A percentile compares a stretch with the other conserved stretches of the same genome.
phyloP scores from a whole-genome alignment of 1,140 invertebrate genomes.

The Forficula auricularia region DNA sequence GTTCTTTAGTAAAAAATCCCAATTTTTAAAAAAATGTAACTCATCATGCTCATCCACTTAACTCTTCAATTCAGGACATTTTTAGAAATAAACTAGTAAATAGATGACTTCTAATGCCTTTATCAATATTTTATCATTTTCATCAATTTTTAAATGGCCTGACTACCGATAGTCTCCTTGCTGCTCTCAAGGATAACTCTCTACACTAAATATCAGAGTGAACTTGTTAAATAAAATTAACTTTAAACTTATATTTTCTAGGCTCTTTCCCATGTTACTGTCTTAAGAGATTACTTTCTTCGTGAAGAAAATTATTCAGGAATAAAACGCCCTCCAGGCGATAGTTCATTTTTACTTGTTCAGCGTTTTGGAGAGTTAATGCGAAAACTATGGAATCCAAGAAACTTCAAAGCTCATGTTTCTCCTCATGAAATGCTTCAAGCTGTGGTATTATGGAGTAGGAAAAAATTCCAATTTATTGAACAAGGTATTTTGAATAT shows the following conservation, averaged over 20 bases:
- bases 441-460: constrained; percentile 94
- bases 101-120: too few species aligned
- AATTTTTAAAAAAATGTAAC: too few species aligned
- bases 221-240: neutral
- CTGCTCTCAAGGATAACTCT: neutral
- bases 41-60: too few species aligned
- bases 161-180: neutral
- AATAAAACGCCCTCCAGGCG: constrained; percentile 80
- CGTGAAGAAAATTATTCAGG: constrained; percentile 79
- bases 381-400: constrained; percentile 96
- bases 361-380: constrained; percentile 95
- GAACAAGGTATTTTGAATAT: constrained; percentile 59
- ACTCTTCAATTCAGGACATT: too few species aligned
- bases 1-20: too few species aligned
- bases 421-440: constrained; percentile 99
- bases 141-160: neutral
- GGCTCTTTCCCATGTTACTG: constrained; percentile 86
- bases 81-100: too few species aligned
- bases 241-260: constrained; percentile 25
- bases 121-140: too few species aligned
- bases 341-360: constrained; percentile 77
- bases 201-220: neutral
- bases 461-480: constrained; percentile 96
- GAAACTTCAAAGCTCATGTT: constrained; percentile 98
- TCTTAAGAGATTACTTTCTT: constrained; percentile 87